phyloP scores from a whole-genome alignment of 2,113 vertebrate genomes.

The Silurus asotus region DNA sequence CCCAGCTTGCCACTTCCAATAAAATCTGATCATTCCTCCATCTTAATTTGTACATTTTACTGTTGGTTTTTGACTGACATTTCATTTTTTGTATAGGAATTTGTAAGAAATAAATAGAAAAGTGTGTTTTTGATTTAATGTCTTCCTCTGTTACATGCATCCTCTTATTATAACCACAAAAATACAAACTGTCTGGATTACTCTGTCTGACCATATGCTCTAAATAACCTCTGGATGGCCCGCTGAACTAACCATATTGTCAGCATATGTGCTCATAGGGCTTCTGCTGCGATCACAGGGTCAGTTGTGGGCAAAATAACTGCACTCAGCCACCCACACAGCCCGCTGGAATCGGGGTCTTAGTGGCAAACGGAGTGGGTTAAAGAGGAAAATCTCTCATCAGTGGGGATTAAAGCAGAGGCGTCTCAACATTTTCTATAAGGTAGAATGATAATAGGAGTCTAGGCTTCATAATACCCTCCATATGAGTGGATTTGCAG shows the following conservation, averaged over 20 bases:
- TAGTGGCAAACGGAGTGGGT: slow-evolving; percentile 29
- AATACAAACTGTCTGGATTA: slow-evolving; percentile 30
- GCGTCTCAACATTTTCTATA: slow-evolving; percentile 55
- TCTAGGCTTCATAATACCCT: slow-evolving; percentile 52
- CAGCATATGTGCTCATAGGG: slow-evolving; percentile 13
- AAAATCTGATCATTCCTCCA: neutral
- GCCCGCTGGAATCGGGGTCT: slow-evolving; percentile 39
- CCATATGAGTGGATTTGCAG: slow-evolving; percentile 56
- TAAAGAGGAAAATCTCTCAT: slow-evolving; percentile 53
- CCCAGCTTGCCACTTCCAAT: neutral
- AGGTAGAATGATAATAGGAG: slow-evolving; percentile 56
- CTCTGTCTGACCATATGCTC: slow-evolving; percentile 3
- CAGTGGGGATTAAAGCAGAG: slow-evolving; percentile 46
- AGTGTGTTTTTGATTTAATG: neutral
- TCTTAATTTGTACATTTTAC: neutral
- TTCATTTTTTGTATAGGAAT: neutral
- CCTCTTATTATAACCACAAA: neutral
- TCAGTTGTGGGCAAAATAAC: slow-evolving; percentile 4
- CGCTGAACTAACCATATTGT: slow-evolving; percentile 11
- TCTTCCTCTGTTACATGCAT: slow-evolving; percentile 3
- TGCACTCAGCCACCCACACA: slow-evolving; percentile 31
- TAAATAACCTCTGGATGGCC: slow-evolving; percentile 26
- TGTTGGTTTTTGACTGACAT: neutral
- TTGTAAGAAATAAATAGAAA: no score
- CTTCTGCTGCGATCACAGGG: slow-evolving; percentile 8